phyloP scores from a whole-genome alignment of 1,140 invertebrate genomes.

The Caenorhabditis elegans region WBcel235 BX284605.5:13419001-13419500 shows the following conservation, averaged over 20 bases:
- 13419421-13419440: background rate
- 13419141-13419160: too few relatives aligned
- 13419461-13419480: conserved; percentile 15
- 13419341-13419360: background rate
- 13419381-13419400: background rate
- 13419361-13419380: background rate
- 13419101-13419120: too few relatives aligned
- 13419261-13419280: background rate
- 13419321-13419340: background rate
- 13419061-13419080: too few relatives aligned
- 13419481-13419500: conserved; percentile 3
- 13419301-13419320: too few relatives aligned
- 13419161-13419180: too few relatives aligned
- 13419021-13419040: too few relatives aligned
- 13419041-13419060: too few relatives aligned
- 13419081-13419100: too few relatives aligned
- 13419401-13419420: background rate
- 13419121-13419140: too few relatives aligned
- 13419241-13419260: conserved; percentile 1
- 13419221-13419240: background rate
- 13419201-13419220: background rate
- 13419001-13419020: too few relatives aligned
- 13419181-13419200: background rate
- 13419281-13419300: background rate
- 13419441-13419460: conserved; percentile 18